Conservation (phyloP, 2,797 vertebrate species). For the Crocidura indochinensis region DNA sequence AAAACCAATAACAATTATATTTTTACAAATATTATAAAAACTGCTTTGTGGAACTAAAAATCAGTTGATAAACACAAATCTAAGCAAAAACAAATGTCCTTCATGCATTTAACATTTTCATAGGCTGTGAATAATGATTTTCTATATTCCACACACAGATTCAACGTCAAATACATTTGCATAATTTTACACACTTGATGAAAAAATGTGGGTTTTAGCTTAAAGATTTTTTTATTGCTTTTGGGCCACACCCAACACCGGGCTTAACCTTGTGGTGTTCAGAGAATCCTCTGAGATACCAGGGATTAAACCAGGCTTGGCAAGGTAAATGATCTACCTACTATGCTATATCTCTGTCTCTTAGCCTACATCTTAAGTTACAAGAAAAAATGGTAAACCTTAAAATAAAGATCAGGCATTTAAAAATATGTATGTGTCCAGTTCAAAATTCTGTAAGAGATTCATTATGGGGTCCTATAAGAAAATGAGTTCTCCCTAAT, state of each 20-base stretch:
- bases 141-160: background rate
- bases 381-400: background rate
- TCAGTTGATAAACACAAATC: background rate
- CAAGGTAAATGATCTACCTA: too few species aligned
- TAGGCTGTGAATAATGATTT: background rate
- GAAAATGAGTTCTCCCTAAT: too few species aligned
- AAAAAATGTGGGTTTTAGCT: background rate
- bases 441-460: too few species aligned
- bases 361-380: too few species aligned
- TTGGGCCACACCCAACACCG: too few species aligned
- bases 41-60: constrained; percentile 10
- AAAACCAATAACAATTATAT: constrained; percentile 51
- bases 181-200: background rate
- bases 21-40: background rate
- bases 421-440: too few species aligned
- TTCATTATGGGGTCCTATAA: too few species aligned
- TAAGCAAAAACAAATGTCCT: background rate
- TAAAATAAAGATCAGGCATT: background rate
- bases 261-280: too few species aligned
- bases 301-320: too few species aligned
- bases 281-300: too few species aligned
- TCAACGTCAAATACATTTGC: background rate
- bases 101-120: background rate
- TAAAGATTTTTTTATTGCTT: background rate
- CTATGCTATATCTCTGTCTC: too few species aligned